These are phyloP conservation scores for Gallinago stenura DNA, from an alignment of 2,797 vertebrate genomes.

Conservation along the genomic window DNA sequence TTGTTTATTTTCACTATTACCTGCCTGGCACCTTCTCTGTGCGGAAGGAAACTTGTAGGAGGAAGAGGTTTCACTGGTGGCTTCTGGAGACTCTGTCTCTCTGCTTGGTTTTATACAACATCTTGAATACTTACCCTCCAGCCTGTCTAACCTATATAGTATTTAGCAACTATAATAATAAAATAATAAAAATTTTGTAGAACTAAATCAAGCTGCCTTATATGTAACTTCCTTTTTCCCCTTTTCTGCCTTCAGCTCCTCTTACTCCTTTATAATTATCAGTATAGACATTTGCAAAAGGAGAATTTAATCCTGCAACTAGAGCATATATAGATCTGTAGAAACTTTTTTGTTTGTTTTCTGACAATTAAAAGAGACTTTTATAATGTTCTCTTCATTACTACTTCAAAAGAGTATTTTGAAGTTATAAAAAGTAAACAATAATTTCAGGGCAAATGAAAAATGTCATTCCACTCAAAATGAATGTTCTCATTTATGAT, in stretches of 20 bases:
- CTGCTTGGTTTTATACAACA: neutral
- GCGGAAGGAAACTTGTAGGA: neutral
- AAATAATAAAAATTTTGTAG: neutral
- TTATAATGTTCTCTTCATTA: neutral
- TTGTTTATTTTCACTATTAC: neutral
- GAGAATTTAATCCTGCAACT: neutral
- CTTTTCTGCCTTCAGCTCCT: neutral
- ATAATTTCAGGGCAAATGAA: neutral
- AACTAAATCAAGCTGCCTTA: neutral
- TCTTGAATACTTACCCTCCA: neutral
- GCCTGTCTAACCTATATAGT: neutral
- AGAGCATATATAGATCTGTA: neutral
- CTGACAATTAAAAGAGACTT: neutral
- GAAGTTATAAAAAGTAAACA: neutral
- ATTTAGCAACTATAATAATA: neutral
- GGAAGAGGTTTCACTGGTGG: neutral
- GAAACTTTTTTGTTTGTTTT: neutral
- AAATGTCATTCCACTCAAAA: neutral
- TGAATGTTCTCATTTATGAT: neutral
- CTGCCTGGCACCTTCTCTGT: neutral
- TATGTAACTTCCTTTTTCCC: accelerated
- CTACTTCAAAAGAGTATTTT: neutral
- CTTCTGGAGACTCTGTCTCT: neutral
- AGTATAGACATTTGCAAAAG: neutral
- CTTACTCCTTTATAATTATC: neutral